Percentiles rank a stretch among this genome's conserved stretches.
phyloP scores from a whole-genome alignment of 1,140 invertebrate genomes.

The Prorops nasuta region DNA sequence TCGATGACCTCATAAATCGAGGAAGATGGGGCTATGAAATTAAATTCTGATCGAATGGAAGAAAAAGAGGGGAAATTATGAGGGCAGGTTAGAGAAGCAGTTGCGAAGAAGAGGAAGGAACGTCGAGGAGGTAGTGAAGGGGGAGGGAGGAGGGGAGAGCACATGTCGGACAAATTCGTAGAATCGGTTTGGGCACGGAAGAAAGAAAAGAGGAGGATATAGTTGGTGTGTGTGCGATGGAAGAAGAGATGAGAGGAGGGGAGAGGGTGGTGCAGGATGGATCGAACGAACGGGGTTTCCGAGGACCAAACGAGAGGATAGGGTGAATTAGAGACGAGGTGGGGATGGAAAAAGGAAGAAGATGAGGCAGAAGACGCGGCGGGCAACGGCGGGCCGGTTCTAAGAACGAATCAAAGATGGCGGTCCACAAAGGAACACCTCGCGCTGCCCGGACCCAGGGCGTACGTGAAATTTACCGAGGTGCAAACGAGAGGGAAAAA shows the following conservation, averaged over 20 bases:
- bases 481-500: conserved; percentile 10
- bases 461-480: conserved; percentile 22
- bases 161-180: conserved; percentile 36
- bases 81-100: no score
- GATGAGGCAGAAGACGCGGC: conserved; percentile 1
- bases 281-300: no score
- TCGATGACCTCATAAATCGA: no score
- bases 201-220: background rate
- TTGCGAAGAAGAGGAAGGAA: no score
- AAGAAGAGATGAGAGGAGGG: conserved; percentile 15
- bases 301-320: conserved; percentile 4
- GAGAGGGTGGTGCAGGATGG: conserved; percentile 7
- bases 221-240: background rate
- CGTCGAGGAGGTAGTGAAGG: no score
- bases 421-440: conserved; percentile 36
- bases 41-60: no score
- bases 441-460: conserved; percentile 7
- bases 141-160: conserved; percentile 20
- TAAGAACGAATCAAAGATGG: conserved; percentile 45
- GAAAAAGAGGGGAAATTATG: no score
- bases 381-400: conserved; percentile 27
- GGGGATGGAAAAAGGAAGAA: background rate
- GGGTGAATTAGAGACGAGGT: conserved; percentile 5
- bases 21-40: no score
- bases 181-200: conserved; percentile 26